Evolutionary conservation across 1,140 invertebrate species (phyloP), one percentile per base, ranked within the genome.

Genomic region (Streblospio benedicti): DNA sequence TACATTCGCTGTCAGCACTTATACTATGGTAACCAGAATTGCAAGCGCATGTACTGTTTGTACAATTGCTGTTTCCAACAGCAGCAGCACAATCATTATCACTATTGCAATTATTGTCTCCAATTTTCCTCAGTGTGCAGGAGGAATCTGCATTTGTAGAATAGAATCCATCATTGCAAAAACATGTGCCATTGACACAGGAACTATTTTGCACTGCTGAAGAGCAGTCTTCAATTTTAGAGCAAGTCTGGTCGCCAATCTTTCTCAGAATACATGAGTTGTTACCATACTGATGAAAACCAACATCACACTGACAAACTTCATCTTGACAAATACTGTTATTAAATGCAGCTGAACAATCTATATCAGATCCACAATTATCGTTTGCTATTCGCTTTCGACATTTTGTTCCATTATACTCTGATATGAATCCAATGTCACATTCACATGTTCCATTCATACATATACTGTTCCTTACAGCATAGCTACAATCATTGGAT

Each of bases 391-490:
- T 63, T 20, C 59, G 65, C 20, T 47, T 57, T 25, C 33, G 54
- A 53, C 65, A 67, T 18, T 54, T 59, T 14, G 30, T 30, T 18
- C 57, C 57, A n/a, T 49, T 59, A 20, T 58, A 38, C 28, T 50
- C 35, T 12, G 53, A 28, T 23, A 62, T 53, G 50, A 60, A 67
- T 4, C 67, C 67, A 1, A 56, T 45, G 12, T 53, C 30, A 54
- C 67, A 68, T 16, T 38, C 33, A 51, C 67, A 68, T 33, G 54
- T 52, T 12, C 30, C 9, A 0, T 58, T 33, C 18, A 41, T 38
- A 53, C 67, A 68, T 12, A 32, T 51, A 31, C 65, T 67, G 50
- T 58, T 49, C 5, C 35, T n/a, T 9, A 68, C 61, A 2, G 63
- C 65, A 28, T 33, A 43, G 33, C 23, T 59, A 51, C 67, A 68